Percentiles rank a stretch among this genome's conserved stretches.
Conservation (phyloP, 1,140 invertebrate genomes). For the Phocides pigmalion region DNA sequence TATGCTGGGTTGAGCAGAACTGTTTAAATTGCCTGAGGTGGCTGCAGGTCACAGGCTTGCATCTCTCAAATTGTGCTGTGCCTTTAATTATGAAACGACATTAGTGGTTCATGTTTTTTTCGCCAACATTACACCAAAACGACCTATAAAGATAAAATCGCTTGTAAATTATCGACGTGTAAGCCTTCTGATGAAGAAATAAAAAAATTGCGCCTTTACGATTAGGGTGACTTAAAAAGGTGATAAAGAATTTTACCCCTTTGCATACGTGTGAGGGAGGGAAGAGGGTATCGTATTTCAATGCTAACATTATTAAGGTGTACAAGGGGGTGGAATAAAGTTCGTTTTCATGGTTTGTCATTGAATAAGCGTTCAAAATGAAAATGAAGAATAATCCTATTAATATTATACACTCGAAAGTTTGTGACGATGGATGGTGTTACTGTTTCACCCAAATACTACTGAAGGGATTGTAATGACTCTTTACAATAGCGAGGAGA, state of each 20-base stretch:
- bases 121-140: background rate
- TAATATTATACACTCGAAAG: too few relatives aligned
- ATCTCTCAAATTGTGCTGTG: background rate
- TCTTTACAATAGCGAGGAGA: too few relatives aligned
- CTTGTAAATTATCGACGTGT: slow-evolving; percentile 7
- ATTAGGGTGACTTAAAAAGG: slow-evolving; percentile 13
- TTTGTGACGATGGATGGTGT: too few relatives aligned
- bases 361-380: too few relatives aligned
- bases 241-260: slow-evolving; percentile 2
- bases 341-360: background rate
- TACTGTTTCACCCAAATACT: too few relatives aligned
- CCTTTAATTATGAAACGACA: background rate
- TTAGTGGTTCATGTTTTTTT: background rate
- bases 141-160: slow-evolving; percentile 14
- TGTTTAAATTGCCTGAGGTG: slow-evolving; percentile 6
- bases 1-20: slow-evolving; percentile 8
- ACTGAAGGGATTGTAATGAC: too few relatives aligned
- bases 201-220: background rate
- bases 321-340: background rate
- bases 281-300: background rate
- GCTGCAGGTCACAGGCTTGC: background rate
- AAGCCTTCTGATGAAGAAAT: slow-evolving; percentile 17
- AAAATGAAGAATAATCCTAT: too few relatives aligned
- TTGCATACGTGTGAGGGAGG: background rate
- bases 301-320: background rate